Evolutionary conservation across 30 jellyfish, hydroid and myxozoan genomes (phyloP).

Genomic region (Nemopilema nomurai): DNA sequence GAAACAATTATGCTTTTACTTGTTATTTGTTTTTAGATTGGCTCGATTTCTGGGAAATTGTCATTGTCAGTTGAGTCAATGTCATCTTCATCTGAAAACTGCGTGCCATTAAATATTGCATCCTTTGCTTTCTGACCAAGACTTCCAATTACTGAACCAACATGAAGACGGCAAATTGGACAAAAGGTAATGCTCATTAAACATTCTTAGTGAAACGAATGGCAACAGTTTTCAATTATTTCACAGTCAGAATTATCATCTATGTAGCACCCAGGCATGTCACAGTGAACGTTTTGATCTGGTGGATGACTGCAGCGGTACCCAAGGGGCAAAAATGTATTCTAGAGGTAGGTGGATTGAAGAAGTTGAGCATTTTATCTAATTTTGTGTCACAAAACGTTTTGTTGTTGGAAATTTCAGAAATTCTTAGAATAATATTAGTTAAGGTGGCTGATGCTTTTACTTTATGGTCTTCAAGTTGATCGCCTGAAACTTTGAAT

Average conservation of each 20-base stretch:
- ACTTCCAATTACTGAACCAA: not conserved
- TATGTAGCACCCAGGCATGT: slow-evolving; percentile 17
- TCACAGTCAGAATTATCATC: not conserved
- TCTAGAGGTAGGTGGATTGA: not conserved
- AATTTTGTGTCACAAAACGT: not conserved
- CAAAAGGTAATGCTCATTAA: not conserved
- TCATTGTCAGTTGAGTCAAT: not conserved
- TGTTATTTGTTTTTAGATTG: no score
- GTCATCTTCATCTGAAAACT: not conserved
- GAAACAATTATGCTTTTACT: not conserved
- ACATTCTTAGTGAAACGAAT: not conserved
- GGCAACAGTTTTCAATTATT: not conserved
- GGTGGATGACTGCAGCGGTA: slow-evolving; percentile 17
- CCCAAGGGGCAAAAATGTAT: not conserved
- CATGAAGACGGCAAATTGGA: slow-evolving; percentile 9
- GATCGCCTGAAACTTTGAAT: not conserved
- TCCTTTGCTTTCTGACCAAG: not conserved
- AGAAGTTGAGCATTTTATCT: not conserved
- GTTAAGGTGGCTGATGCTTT: slow-evolving; percentile 7
- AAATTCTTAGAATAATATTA: not conserved
- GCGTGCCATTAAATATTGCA: not conserved
- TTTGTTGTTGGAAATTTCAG: not conserved
- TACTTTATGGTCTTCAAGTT: not conserved
- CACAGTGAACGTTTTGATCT: not conserved
- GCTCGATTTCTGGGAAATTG: slow-evolving; percentile 6